Evolutionary conservation across 1,140 invertebrate genomes (phyloP), one percentile per base, ranked within the genome.

Genomic region (Paralvinella palmiformis): DNA sequence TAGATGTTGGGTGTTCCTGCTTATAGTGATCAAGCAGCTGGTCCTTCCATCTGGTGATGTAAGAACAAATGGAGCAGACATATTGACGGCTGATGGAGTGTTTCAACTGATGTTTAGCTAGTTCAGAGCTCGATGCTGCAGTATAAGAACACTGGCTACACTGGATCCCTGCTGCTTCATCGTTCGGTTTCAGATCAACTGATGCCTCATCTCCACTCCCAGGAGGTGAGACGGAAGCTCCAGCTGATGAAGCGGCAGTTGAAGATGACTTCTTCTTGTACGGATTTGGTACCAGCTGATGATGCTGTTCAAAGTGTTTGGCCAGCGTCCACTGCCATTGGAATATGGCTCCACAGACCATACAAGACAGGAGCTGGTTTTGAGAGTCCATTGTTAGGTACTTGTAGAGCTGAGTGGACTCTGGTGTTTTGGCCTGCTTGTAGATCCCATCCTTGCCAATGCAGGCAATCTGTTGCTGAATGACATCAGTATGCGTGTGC

Each of bases 261-360:
- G n/a, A 13, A 10, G n/a, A 15, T 37, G 58, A 29, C 32, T 36
- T n/a, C 22, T 41, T 64, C 31, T 77, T 78, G 63, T 80, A 80
- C n/a, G 79, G 79, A 67, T 79, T 80, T 7, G 74, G 72, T 24
- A 79, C 72, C 32, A 70, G 69, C n/a, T 71, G 69, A 60, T 80
- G 79, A 57, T 73, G 73, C 53, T 77, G 77, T 55, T 79, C 76
- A 70, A 80, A 80, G 68, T 81, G 79, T 62, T 79, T 80, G 15
- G 77, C 77, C 36, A 81, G 68, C 64, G 79, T 77, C 78, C 77
- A 80, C 66, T 79, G 75, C 77, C 79, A 79, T 62, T 80, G 78
- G 66, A 79, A 80, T 20, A 77, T 79, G 7, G 75, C 73, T 15
- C 75, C 78, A 68, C 79, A 81, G 3, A 80, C 74, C 65, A 80